Base-by-base conservation (phyloP, 2,113 vertebrate genomes). In the Irena cyanogastra region DNA sequence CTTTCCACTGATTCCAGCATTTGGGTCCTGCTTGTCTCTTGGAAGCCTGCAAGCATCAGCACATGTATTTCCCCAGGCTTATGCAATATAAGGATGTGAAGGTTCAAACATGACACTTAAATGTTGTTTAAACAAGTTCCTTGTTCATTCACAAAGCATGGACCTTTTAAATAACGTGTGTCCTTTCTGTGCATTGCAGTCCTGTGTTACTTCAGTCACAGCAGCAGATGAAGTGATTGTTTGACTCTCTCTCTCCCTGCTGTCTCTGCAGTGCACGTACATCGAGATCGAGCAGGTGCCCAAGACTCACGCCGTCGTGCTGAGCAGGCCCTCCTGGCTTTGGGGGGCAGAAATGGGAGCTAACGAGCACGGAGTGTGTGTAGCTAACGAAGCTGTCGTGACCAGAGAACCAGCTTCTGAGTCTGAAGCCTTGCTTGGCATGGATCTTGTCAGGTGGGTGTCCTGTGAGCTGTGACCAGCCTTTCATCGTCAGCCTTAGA, bases 281-380 rank as follows among this genome's bases (percentile, higher is more conserved):
- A 98, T 98, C 76, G 97, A 97, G 78, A 96, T 98, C 16, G 96
- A 98, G 85, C 98, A 98, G 96, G 98, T 95, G 53, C 95, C 68
- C 0, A 98, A 89, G 96, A 98, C 98, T 27, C 97, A 98, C 11
- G 98, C 98, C 30, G 86, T 98, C 7, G 96, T 98, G 79, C 96
- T 98, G 72, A 98, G 98, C 97, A 97, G 97, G 91, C 98, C 98
- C 15, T 97, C 98, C 53, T 98, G 98, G 98, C 97, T 98, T 6
- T 98, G 98, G 98, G 98, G 98, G 22, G 98, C 98, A 87, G 98
- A 98, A 90, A 98, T 98, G 98, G 98, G 98, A 91, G 98, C 98
- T 30, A 98, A 98, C 0, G 98, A 98, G 65, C 98, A 98, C 10
- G 98, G 98, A 47, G 98, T 98, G 14, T 98, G 98, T 90, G 97